phyloP scores from a whole-genome alignment of 2,113 vertebrate genomes.

The Candoia aspera region DNA sequence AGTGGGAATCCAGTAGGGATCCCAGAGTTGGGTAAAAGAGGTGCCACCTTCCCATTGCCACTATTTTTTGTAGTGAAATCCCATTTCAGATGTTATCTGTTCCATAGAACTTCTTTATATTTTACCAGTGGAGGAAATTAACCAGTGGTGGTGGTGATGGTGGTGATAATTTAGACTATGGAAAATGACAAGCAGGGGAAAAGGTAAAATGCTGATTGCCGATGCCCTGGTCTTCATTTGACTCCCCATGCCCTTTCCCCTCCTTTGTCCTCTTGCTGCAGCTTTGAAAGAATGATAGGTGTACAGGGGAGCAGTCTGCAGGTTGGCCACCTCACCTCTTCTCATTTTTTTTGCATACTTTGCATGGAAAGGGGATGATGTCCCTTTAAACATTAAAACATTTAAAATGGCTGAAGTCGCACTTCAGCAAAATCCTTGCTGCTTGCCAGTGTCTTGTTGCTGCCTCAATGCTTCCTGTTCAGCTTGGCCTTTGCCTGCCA shows the following conservation, averaged over 20 bases:
- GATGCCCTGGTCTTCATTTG: neutral
- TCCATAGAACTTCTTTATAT: too few relatives aligned
- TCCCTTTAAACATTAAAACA: conserved; percentile 19
- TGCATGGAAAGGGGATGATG: neutral
- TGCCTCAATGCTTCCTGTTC: conserved; percentile 27
- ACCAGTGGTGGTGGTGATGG: too few relatives aligned
- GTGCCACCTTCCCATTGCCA: too few relatives aligned
- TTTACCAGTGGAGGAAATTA: too few relatives aligned
- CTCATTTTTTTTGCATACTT: accelerated
- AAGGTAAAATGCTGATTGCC: neutral
- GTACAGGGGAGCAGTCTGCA: too few relatives aligned
- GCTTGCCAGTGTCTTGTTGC: conserved; percentile 17
- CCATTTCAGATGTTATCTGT: too few relatives aligned
- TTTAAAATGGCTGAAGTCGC: neutral
- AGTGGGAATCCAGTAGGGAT: too few relatives aligned
- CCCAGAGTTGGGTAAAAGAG: too few relatives aligned
- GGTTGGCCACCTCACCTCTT: too few relatives aligned
- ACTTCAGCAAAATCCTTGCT: conserved; percentile 12
- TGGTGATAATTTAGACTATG: too few relatives aligned
- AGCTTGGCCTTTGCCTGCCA: neutral
- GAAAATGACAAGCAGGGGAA: too few relatives aligned
- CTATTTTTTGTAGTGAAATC: too few relatives aligned
- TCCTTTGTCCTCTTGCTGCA: neutral
- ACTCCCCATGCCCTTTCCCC: neutral
- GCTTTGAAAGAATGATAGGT: neutral